phyloP scores from a whole-genome alignment of 2,888 invertebrate genomes.

The Monopis laevigella region DNA sequence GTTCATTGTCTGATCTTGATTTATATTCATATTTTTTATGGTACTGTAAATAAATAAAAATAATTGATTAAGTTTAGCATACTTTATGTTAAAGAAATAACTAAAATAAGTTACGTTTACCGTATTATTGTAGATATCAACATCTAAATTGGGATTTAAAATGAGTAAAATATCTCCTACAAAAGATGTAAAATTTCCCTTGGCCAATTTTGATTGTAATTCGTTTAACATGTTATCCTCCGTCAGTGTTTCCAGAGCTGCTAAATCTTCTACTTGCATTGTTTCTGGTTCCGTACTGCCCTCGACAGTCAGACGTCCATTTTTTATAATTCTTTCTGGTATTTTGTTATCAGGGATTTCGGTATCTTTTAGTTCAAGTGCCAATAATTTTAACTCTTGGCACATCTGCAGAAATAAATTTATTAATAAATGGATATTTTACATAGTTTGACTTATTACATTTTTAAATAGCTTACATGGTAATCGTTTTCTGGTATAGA shows the following conservation, averaged over 20 bases:
- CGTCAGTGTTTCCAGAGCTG: conserved; percentile 77
- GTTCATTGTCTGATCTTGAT: conserved; percentile 88
- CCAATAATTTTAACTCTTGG: conserved; percentile 74
- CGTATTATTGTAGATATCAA: conserved; percentile 76
- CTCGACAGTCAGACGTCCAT: conserved; percentile 54
- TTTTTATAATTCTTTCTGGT: conserved; percentile 59
- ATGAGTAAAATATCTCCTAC: conserved; percentile 83
- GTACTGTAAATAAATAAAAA: too few species aligned
- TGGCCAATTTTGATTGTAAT: conserved; percentile 72
- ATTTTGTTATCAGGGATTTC: conserved; percentile 36
- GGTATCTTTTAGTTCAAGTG: conserved; percentile 45
- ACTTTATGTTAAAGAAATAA: not conserved
- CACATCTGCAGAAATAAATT: conserved; percentile 62
- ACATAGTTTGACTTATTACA: too few species aligned
- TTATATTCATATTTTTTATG: conserved; percentile 84
- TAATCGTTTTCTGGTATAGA: conserved; percentile 82
- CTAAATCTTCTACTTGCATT: conserved; percentile 86
- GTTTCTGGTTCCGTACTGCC: conserved; percentile 69
- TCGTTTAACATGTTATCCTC: conserved; percentile 77
- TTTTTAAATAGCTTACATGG: conserved; percentile 69
- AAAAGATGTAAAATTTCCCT: conserved; percentile 78
- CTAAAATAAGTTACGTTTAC: too few species aligned
- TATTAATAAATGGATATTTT: not conserved
- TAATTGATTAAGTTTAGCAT: not conserved
- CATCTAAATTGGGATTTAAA: conserved; percentile 80